A percentile compares a stretch with the other conserved stretches of the same genome.
Conservation (phyloP, 2,797 vertebrate genomes). For the Aldrovandia affinis region DNA sequence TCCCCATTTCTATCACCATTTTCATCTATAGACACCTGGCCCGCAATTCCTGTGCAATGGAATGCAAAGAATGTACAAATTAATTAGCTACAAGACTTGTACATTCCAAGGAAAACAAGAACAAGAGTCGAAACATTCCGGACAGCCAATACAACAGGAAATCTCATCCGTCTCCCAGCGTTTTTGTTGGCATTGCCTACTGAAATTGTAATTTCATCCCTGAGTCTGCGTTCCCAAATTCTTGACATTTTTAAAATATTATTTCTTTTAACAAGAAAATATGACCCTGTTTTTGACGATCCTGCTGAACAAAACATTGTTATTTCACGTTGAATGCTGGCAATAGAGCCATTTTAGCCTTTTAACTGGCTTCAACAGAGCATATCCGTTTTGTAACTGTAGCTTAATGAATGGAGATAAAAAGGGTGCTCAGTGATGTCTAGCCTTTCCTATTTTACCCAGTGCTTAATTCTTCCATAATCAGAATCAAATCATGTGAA, state of each 20-base stretch:
- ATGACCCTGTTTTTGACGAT: constrained; percentile 66
- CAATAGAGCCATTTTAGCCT: constrained; percentile 36
- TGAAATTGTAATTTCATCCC: constrained; percentile 81
- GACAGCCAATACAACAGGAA: constrained; percentile 76
- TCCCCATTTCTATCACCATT: constrained; percentile 93
- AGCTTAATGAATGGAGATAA: constrained; percentile 49
- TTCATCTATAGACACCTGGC: constrained; percentile 91
- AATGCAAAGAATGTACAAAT: constrained; percentile 69
- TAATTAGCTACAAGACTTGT: constrained; percentile 66
- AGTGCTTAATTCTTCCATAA: constrained; percentile 29
- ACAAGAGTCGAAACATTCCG: constrained; percentile 70
- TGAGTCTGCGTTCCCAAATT: constrained; percentile 82
- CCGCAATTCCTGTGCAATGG: constrained; percentile 86
- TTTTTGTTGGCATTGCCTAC: constrained; percentile 78
- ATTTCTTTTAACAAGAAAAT: constrained; percentile 74
- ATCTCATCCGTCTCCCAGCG: constrained; percentile 74
- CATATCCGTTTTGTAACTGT: constrained; percentile 43
- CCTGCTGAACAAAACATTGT: constrained; percentile 37
- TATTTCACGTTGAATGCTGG: constrained; percentile 45
- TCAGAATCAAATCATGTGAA: constrained; percentile 30
- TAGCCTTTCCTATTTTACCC: constrained; percentile 14
- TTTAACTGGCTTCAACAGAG: constrained; percentile 38
- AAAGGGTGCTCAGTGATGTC: constrained; percentile 11
- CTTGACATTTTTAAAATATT: constrained; percentile 79
- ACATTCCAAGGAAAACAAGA: constrained; percentile 74